Conservation (phyloP, 2,888 invertebrate genomes). For the Timandra comae region DNA sequence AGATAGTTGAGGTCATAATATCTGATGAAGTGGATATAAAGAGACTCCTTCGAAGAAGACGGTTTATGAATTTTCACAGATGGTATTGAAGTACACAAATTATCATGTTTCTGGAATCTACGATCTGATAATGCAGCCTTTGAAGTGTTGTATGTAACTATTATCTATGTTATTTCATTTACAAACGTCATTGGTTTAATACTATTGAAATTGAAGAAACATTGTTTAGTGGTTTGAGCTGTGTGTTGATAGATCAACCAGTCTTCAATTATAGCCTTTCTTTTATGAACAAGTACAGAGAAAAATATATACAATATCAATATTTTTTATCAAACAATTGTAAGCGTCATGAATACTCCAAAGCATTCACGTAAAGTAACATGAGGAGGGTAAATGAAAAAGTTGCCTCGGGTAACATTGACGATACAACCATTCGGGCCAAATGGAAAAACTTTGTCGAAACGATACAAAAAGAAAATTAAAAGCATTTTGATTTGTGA, state of each 20-base stretch:
- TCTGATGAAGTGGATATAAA: conserved; percentile 32
- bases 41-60: conserved; percentile 23
- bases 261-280: too few relatives aligned
- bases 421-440: conserved; percentile 47
- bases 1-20: conserved; percentile 33
- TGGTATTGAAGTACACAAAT: too few relatives aligned
- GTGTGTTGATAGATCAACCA: too few relatives aligned
- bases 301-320: conserved; percentile 8
- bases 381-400: conserved; percentile 49
- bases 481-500: conserved; percentile 39
- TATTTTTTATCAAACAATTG: conserved; percentile 36
- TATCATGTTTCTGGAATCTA: too few relatives aligned
- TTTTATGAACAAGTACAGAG: too few relatives aligned
- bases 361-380: conserved; percentile 34
- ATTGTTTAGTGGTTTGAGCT: too few relatives aligned
- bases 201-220: too few relatives aligned
- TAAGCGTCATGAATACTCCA: conserved; percentile 32
- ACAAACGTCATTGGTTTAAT: too few relatives aligned
- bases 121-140: too few relatives aligned
- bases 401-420: conserved; percentile 44
- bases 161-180: too few relatives aligned
- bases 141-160: too few relatives aligned
- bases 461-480: conserved; percentile 42
- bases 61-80: too few relatives aligned
- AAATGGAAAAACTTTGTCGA: conserved; percentile 56